Conservation (phyloP, 2,113 vertebrate genomes). For the Macroglossus sobrinus region DNA sequence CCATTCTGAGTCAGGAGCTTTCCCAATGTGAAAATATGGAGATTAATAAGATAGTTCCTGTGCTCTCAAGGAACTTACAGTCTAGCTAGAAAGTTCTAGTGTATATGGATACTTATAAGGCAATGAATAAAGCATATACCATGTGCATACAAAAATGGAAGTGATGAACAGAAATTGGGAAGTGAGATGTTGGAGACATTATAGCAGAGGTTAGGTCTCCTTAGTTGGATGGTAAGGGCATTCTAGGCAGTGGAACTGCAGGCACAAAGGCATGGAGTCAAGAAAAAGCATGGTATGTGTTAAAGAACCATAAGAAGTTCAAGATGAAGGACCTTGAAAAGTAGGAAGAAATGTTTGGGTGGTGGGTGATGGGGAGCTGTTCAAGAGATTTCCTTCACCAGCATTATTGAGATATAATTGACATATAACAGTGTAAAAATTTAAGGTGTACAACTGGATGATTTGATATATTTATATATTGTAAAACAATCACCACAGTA, state of each 20-base stretch:
- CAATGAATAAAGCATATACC: background rate
- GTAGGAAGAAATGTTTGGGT: background rate
- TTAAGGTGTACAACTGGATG: background rate
- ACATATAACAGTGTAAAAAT: background rate
- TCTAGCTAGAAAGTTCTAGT: background rate
- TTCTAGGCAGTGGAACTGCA: background rate
- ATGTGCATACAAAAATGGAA: background rate
- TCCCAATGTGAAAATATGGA: background rate
- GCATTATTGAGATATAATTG: background rate
- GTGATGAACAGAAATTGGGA: background rate
- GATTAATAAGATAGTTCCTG: background rate
- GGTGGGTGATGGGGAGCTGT: background rate
- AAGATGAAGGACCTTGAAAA: slow-evolving; percentile 11
- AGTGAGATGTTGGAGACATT: background rate
- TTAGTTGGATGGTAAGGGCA: background rate
- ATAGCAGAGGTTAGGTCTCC: background rate
- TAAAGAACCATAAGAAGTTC: background rate
- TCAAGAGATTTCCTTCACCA: background rate
- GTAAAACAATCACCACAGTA: background rate
- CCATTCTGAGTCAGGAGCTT: background rate
- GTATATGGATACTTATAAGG: background rate
- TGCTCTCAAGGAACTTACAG: background rate
- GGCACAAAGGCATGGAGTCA: background rate
- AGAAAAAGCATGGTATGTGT: background rate
- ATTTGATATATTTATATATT: background rate